Evolutionary conservation across 2,113 vertebrate genomes (phyloP), one percentile per base, ranked within the genome.

Genomic region (Lichenostomus cassidix): DNA sequence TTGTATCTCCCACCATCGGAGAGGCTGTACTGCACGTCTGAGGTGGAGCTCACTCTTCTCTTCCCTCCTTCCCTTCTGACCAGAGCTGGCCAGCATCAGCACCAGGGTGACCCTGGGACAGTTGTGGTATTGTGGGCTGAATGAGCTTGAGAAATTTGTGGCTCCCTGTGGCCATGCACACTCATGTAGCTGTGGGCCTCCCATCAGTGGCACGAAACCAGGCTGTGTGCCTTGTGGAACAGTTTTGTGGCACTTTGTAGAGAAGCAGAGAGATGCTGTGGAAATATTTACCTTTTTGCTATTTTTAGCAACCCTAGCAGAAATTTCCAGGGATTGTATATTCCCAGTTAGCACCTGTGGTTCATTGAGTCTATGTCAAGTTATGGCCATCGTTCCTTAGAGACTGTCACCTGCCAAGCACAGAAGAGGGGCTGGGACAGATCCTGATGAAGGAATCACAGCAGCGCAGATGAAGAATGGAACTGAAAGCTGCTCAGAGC

Each of bases 311-410:
- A 23, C 0, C 2, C 44, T 78, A 39, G 41, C 27, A 55, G 64
- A 68, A 67, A 44, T 81, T 63, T 62, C 31, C n/a, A 0, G 1
- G 33, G 31, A 24, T 71, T 67, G 13, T n/a, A 5, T 60, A 15
- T 86, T 88, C 37, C 19, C 69, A 5, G 13, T 2, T 24, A 63
- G 29, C 60, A 13, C 23, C 27, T 15, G 60, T 3, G 2, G 39
- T 60, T 64, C 0, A 0, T 11, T n/a, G 47, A 63, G 50, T 65
- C 65, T n/a, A 0, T 42, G 24, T 37, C 2, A 3, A n/a, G 52
- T 63, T 65, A 39, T 11, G 35, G 42, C 44, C 19, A 2, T 1
- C 9, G 49, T n/a, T 90, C 44, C 64, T 56, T 35, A 50, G 42
- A 37, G 37, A 14, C 37, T 60, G 21, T 73, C 71, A 39, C 50